A percentile compares a stretch with the other conserved stretches of the same genome.
phyloP scores from a whole-genome alignment of 2,888 invertebrate genomes.

The Meta bourneti region DNA sequence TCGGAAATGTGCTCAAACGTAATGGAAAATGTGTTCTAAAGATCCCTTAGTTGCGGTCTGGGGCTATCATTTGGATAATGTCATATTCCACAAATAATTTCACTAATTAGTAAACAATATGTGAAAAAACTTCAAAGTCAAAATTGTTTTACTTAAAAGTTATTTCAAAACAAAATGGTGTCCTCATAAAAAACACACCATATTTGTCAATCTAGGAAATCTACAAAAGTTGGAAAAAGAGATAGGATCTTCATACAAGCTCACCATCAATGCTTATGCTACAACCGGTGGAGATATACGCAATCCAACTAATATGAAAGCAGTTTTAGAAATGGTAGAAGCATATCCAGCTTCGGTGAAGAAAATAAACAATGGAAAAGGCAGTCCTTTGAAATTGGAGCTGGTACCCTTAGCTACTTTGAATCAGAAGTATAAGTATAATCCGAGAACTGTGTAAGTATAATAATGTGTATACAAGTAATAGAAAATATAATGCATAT shows the following conservation, averaged over 20 bases:
- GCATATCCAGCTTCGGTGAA: neutral
- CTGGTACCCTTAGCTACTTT: neutral
- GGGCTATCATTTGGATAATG: no score
- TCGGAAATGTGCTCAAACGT: no score
- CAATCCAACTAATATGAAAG: neutral
- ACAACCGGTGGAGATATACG: neutral
- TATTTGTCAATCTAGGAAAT: neutral
- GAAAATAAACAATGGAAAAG: neutral
- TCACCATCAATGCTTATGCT: neutral
- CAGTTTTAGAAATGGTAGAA: neutral
- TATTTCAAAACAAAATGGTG: no score
- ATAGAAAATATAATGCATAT: no score
- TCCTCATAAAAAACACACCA: neutral
- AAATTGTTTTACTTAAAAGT: no score
- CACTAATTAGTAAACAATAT: no score
- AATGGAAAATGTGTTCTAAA: no score
- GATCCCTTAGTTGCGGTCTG: no score
- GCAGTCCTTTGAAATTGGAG: neutral
- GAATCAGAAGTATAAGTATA: neutral
- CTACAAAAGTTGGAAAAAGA: neutral
- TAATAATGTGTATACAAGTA: no score
- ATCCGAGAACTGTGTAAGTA: neutral
- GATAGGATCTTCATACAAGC: neutral
- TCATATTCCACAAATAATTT: no score
- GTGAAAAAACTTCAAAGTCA: no score